phyloP scores from a whole-genome alignment of 1,140 invertebrate species.

The Drosophila saltans region DNA sequence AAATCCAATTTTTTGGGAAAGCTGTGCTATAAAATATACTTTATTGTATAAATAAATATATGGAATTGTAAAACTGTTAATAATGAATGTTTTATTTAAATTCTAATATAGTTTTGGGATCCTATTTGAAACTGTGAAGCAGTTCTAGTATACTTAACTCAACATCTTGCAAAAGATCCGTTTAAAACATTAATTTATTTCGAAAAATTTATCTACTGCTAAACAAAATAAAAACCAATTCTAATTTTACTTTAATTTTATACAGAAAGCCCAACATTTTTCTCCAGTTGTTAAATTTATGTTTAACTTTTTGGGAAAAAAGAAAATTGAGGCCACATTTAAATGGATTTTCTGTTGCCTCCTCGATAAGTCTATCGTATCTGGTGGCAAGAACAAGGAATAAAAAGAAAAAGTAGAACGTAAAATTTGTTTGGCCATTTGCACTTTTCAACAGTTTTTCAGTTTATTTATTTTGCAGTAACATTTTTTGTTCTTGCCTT shows the following conservation, averaged over 20 bases:
- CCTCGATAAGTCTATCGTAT: background rate
- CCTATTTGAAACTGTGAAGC: no score
- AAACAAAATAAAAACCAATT: background rate
- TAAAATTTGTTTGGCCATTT: slow-evolving; percentile 13
- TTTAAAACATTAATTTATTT: no score
- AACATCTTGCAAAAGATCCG: no score
- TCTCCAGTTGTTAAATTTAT: background rate
- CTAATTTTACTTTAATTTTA: background rate
- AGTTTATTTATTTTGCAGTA: slow-evolving; percentile 18
- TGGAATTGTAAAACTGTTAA: no score
- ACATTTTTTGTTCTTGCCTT: slow-evolving; percentile 6
- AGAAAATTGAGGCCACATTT: background rate
- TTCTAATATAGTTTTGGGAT: no score
- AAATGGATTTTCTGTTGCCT: background rate
- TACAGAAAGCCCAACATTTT: background rate
- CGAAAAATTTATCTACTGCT: no score
- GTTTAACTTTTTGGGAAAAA: background rate
- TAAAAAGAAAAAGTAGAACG: background rate
- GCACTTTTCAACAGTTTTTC: slow-evolving; percentile 23
- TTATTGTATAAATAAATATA: background rate
- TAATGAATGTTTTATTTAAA: no score
- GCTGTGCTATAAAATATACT: background rate
- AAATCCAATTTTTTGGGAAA: background rate
- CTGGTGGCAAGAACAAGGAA: background rate
- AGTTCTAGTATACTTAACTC: no score